Evolutionary conservation across 2,888 invertebrate genomes (phyloP).

Genomic region (Caenorhabditis sp.): DNA sequence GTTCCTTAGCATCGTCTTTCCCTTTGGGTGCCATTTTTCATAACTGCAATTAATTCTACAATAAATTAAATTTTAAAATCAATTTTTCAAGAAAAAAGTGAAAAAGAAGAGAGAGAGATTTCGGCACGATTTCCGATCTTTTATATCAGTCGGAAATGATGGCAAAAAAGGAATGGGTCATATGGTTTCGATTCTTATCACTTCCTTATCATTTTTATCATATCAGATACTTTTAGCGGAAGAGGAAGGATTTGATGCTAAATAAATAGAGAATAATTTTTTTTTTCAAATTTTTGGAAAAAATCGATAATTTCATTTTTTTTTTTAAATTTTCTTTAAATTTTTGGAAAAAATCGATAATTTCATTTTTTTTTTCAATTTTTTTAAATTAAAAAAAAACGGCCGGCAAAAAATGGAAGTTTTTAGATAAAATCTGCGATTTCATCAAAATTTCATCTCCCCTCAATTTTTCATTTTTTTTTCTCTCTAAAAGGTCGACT

Average conservation of each 20-base stretch:
- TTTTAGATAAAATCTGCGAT: neutral
- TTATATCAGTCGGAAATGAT: neutral
- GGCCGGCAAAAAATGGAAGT: no score
- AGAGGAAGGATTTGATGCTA: neutral
- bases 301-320: neutral
- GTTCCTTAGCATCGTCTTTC: conserved; percentile 16
- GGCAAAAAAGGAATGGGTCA: neutral
- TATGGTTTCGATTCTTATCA: conserved; percentile 12
- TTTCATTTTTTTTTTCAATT: neutral
- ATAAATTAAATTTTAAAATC: no score
- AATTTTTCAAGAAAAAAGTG: neutral
- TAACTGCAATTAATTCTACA: conserved; percentile 42
- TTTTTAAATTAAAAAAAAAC: no score
- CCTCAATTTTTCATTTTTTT: no score
- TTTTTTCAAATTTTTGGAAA: neutral
- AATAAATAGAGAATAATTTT: neutral
- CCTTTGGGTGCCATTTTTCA: conserved; percentile 42
- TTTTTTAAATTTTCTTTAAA: no score
- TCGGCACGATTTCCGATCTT: neutral
- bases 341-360: neutral
- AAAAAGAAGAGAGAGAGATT: neutral
- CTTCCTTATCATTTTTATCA: conserved; percentile 19
- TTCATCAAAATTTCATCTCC: no score
- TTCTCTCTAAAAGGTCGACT: no score
- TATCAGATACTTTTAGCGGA: neutral